phyloP scores from a whole-genome alignment of 2,113 vertebrate species.

The Glaucidium brasilianum region DNA sequence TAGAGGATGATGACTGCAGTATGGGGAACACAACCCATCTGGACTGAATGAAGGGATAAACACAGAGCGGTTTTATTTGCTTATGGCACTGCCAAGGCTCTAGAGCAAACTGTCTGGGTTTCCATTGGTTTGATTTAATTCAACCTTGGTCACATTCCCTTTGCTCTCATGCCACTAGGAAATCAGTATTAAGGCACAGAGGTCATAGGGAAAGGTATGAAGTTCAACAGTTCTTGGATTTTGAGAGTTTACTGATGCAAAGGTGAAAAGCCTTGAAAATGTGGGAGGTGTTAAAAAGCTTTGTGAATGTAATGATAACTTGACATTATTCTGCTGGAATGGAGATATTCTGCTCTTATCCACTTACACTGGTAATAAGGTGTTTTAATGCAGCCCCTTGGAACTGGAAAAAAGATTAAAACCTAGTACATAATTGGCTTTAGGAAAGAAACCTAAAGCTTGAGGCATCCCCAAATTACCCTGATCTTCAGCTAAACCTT shows the following conservation, averaged over 20 bases:
- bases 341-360: neutral
- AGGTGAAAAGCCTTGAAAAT: neutral
- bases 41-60: slow-evolving; percentile 51
- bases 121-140: neutral
- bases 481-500: neutral
- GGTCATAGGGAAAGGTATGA: neutral
- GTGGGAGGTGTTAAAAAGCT: neutral
- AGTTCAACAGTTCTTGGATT: neutral
- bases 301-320: neutral
- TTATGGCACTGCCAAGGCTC: slow-evolving; percentile 6
- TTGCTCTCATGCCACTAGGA: neutral
- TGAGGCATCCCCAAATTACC: neutral
- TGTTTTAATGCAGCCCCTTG: neutral
- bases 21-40: slow-evolving; percentile 20
- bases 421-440: neutral
- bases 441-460: neutral
- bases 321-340: neutral
- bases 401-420: neutral
- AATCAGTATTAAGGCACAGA: neutral
- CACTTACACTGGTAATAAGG: neutral
- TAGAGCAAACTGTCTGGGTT: slow-evolving; percentile 13
- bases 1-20: slow-evolving; percentile 18
- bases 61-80: neutral
- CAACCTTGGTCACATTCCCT: neutral
- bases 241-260: neutral